A percentile compares a stretch with the other conserved stretches of the same genome.
phyloP scores from a whole-genome alignment of 2,797 vertebrate genomes.

The Xenentodon cancila region DNA sequence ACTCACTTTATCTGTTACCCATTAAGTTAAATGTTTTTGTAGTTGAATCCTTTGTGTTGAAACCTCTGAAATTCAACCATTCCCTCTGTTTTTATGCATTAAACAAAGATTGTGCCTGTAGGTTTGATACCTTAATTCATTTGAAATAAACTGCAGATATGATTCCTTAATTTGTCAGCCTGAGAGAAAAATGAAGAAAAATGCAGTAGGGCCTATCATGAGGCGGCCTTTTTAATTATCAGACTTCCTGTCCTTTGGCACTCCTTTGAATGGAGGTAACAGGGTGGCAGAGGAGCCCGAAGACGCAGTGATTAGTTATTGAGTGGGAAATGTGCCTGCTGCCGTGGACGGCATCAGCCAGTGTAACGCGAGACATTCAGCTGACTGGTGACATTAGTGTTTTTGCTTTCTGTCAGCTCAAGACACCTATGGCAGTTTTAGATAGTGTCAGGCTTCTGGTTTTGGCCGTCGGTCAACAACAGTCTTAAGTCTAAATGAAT shows the following conservation, averaged over 20 bases:
- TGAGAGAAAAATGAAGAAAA: slow-evolving; percentile 27
- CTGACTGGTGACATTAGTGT: slow-evolving; percentile 50
- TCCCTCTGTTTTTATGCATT: no score
- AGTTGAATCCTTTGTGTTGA: no score
- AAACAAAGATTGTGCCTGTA: no score
- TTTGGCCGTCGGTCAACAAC: slow-evolving; percentile 56
- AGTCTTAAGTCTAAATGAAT: slow-evolving; percentile 34
- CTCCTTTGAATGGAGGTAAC: slow-evolving; percentile 50
- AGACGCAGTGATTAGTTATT: slow-evolving; percentile 74
- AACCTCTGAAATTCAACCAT: no score
- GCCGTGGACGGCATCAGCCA: slow-evolving; percentile 53
- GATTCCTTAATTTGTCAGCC: slow-evolving; percentile 32
- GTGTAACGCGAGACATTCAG: slow-evolving; percentile 49
- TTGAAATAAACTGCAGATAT: slow-evolving; percentile 19
- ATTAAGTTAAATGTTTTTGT: no score
- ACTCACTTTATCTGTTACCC: no score
- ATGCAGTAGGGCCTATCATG: slow-evolving; percentile 38
- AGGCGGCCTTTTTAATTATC: slow-evolving; percentile 66
- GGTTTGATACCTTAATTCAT: background rate
- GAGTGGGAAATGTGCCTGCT: slow-evolving; percentile 54
- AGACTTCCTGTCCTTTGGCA: slow-evolving; percentile 67
- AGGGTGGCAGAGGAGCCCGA: slow-evolving; percentile 49
- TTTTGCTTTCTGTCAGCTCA: slow-evolving; percentile 70
- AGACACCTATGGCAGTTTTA: slow-evolving; percentile 47
- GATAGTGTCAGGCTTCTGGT: slow-evolving; percentile 61